phyloP scores from a whole-genome alignment of 2,113 vertebrate genomes.

The Alouatta palliata region DNA sequence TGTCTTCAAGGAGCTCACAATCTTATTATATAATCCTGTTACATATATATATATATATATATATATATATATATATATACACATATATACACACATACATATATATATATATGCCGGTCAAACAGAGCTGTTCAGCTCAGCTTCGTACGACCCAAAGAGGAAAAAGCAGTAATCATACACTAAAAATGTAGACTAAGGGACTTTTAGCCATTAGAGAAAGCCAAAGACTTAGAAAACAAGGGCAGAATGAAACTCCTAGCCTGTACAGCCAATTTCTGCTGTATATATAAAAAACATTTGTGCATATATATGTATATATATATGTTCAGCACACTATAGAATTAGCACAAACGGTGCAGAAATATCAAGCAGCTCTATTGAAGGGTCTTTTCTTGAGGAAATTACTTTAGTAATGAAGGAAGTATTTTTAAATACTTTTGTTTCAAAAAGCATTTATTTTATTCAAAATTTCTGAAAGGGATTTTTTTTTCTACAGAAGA shows the following conservation, averaged over 20 bases:
- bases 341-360: not conserved
- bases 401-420: not conserved
- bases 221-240: not conserved
- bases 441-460: conserved; percentile 15
- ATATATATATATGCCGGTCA: not conserved
- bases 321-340: not conserved
- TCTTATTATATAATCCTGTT: not conserved
- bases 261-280: not conserved
- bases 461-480: conserved; percentile 20
- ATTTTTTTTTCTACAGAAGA: conserved; percentile 17
- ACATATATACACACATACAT: too few relatives aligned
- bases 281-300: too few relatives aligned
- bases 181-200: not conserved
- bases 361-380: conserved; percentile 12
- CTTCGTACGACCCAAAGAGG: not conserved
- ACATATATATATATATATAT: too few relatives aligned
- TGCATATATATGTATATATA: not conserved
- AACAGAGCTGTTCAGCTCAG: not conserved
- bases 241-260: not conserved
- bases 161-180: not conserved
- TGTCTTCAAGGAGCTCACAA: conserved; percentile 56
- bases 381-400: conserved; percentile 29
- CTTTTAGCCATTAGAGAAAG: not conserved
- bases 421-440: not conserved
- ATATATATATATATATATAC: too few relatives aligned